These are phyloP conservation scores for Brachionus paranguensis DNA, from an alignment of 1,140 invertebrate species.

Conservation along the genomic window DNA sequence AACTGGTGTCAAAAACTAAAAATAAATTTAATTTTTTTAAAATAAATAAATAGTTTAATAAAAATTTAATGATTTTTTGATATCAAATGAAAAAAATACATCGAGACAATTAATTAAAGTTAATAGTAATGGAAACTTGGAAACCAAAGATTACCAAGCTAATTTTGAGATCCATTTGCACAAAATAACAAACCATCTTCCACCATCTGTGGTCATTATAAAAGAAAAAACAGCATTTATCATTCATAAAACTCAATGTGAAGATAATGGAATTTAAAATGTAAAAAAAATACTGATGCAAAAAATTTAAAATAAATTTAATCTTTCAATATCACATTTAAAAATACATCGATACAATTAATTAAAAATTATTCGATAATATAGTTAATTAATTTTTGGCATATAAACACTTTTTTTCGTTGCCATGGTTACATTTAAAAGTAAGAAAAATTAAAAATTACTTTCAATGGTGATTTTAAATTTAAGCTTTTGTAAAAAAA, in stretches of 20 bases:
- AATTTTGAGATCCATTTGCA: neutral
- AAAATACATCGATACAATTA: neutral
- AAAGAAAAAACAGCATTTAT: neutral
- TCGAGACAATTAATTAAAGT: too few relatives aligned
- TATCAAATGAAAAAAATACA: neutral
- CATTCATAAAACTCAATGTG: neutral
- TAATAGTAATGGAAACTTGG: neutral
- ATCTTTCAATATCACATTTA: neutral
- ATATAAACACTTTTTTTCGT: neutral
- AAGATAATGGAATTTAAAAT: neutral
- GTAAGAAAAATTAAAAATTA: neutral
- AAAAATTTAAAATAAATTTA: neutral
- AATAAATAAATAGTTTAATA: neutral
- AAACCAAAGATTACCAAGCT: neutral
- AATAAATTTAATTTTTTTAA: neutral
- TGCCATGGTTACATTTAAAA: neutral
- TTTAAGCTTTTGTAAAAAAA: neutral
- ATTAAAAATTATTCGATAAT: neutral
- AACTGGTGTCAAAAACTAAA: neutral
- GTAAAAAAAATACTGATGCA: too few relatives aligned
- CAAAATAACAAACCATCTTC: neutral
- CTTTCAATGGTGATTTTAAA: neutral
- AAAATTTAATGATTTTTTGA: neutral
- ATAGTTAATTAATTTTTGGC: neutral
- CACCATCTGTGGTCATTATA: neutral